phyloP scores from a whole-genome alignment of 2,113 vertebrate species.

The Prietella phreatophila region DNA sequence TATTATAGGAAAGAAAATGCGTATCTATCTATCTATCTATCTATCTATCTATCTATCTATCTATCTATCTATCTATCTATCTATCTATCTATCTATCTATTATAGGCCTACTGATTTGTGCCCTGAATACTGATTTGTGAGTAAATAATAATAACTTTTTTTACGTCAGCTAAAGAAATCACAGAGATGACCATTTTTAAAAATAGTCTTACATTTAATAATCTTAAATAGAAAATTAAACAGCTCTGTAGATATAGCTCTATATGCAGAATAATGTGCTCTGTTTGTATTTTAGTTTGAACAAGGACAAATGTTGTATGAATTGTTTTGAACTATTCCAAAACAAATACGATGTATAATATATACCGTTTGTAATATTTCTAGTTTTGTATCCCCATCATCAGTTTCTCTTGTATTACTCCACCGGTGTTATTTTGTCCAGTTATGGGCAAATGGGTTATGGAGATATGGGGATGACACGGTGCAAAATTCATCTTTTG shows the following conservation, averaged over 20 bases:
- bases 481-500: conserved; percentile 15
- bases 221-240: not conserved
- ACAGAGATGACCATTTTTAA: not conserved
- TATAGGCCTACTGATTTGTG: not conserved
- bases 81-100: not conserved
- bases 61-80: not conserved
- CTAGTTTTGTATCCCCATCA: not conserved
- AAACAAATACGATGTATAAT: not conserved
- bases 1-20: not conserved
- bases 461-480: not conserved
- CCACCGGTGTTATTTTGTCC: not conserved
- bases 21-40: not conserved
- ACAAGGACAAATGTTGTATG: not conserved
- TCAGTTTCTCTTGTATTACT: not conserved
- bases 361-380: not conserved
- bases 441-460: not conserved
- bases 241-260: not conserved
- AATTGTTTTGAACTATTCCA: not conserved
- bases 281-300: not conserved
- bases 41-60: not conserved
- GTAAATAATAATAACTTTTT: not conserved
- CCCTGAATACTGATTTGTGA: not conserved
- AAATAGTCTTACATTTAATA: not conserved
- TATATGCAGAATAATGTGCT: not conserved
- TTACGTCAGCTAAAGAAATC: not conserved